These are phyloP conservation scores for Chlorops oryzae DNA, from an alignment of 1,140 invertebrate genomes.

Conservation along the genomic window DNA sequence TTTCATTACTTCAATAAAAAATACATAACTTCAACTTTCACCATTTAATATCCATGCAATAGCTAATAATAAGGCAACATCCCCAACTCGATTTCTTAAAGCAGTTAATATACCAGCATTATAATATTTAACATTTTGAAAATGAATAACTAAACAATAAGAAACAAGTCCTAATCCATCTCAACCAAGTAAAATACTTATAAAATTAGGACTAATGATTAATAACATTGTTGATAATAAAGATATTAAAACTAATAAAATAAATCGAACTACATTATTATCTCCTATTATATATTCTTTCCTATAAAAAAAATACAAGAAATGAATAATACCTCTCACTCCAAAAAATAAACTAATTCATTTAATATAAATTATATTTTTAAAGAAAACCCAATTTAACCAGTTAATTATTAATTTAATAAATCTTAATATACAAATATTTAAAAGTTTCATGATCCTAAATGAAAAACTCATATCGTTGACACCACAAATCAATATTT, in stretches of 20 bases:
- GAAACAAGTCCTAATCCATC: conserved; percentile 62
- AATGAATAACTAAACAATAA: conserved; percentile 63
- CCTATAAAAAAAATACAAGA: conserved; percentile 57
- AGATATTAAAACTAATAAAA: conserved; percentile 58
- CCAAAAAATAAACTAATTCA: conserved; percentile 52
- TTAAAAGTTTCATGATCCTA: conserved; percentile 47
- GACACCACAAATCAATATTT: conserved; percentile 58
- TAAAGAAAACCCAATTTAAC: conserved; percentile 32
- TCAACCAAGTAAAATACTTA: conserved; percentile 63
- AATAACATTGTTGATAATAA: conserved; percentile 61
- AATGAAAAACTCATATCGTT: conserved; percentile 50
- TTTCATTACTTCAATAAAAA: conserved; percentile 49
- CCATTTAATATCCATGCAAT: conserved; percentile 55
- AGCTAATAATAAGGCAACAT: conserved; percentile 54
- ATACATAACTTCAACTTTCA: conserved; percentile 51
- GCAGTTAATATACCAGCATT: conserved; percentile 59
- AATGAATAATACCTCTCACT: conserved; percentile 56
- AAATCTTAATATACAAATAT: conserved; percentile 46
- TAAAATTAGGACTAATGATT: conserved; percentile 61
- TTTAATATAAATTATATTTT: conserved; percentile 48
- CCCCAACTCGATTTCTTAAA: conserved; percentile 58
- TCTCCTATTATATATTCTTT: conserved; percentile 53
- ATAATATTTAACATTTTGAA: conserved; percentile 55
- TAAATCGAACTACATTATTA: conserved; percentile 54
- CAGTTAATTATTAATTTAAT: conserved; percentile 40